These are phyloP conservation scores for Chorisops tibialis DNA, from an alignment of 2,888 invertebrate species.

Conservation along the genomic window DNA sequence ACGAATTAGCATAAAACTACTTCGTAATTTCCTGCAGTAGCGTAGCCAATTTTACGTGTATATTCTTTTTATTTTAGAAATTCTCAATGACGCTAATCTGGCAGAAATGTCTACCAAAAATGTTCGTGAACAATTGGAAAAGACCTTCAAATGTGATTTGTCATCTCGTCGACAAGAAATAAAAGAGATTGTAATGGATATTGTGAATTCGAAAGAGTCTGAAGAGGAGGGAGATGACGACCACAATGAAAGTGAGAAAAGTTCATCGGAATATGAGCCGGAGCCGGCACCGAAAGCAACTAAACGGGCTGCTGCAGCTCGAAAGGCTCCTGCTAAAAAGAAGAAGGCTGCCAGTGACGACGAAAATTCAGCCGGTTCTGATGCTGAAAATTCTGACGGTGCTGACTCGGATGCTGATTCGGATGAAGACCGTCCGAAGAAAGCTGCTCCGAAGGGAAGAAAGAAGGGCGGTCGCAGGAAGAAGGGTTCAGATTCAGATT, in stretches of 20 bases:
- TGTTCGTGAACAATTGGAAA: slow-evolving; percentile 81
- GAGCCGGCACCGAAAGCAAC: slow-evolving; percentile 39
- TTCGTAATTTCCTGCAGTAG: not conserved
- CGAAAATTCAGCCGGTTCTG: slow-evolving; percentile 40
- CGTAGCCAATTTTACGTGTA: slow-evolving; percentile 2
- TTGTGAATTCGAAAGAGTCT: slow-evolving; percentile 53
- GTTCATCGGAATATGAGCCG: slow-evolving; percentile 48
- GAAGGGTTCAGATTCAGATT: slow-evolving; percentile 65
- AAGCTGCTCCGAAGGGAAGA: slow-evolving; percentile 36
- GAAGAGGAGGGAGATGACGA: slow-evolving; percentile 52
- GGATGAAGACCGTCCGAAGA: slow-evolving; percentile 41
- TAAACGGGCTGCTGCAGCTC: not conserved
- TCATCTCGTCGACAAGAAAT: slow-evolving; percentile 78
- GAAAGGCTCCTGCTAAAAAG: slow-evolving; percentile 32
- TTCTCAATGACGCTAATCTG: slow-evolving; percentile 83
- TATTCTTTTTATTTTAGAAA: slow-evolving; percentile 56
- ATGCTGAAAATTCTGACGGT: slow-evolving; percentile 30
- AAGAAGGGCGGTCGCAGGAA: slow-evolving; percentile 54
- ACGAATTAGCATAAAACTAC: not conserved
- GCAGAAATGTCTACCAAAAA: slow-evolving; percentile 83
- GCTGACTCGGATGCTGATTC: slow-evolving; percentile 53
- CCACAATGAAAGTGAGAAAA: slow-evolving; percentile 46
- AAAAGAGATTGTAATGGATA: slow-evolving; percentile 83
- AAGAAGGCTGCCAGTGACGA: slow-evolving; percentile 37
- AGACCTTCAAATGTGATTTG: slow-evolving; percentile 73